These are phyloP conservation scores for Bos indicus DNA, from an alignment of 2,113 vertebrate species.

Conservation along the genomic window DNA sequence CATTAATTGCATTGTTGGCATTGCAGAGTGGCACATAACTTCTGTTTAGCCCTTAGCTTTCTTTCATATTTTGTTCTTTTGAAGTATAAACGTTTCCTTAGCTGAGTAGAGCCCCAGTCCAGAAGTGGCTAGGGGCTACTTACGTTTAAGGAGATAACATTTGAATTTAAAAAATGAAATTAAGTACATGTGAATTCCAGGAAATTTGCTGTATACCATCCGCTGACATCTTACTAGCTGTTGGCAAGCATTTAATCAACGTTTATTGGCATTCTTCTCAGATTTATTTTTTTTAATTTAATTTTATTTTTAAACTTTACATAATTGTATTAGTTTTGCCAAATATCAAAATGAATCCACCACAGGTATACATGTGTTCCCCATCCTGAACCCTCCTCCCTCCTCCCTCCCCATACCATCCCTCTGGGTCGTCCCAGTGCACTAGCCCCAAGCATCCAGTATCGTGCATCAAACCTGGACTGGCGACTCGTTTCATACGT, in stretches of 20 bases:
- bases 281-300: constrained; percentile 61
- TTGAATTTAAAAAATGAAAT: constrained; percentile 71
- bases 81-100: constrained; percentile 58
- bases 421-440: no score
- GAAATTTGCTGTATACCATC: constrained; percentile 67
- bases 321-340: no score
- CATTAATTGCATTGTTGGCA: not conserved
- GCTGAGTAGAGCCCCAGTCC: constrained; percentile 49
- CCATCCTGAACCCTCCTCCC: no score
- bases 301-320: no score
- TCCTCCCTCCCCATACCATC: no score
- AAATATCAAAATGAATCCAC: no score
- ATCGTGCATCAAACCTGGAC: no score
- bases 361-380: no score
- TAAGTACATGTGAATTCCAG: constrained; percentile 68
- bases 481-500: no score
- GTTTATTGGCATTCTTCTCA: constrained; percentile 82
- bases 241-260: constrained; percentile 79
- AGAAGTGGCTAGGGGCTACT: constrained; percentile 40
- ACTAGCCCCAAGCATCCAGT: no score
- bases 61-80: constrained; percentile 60
- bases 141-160: constrained; percentile 44
- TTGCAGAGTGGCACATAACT: not conserved
- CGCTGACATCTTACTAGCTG: constrained; percentile 74
- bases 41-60: constrained; percentile 46